phyloP scores from a whole-genome alignment of 1,140 invertebrate genomes.

The Orchesella cincta region DNA sequence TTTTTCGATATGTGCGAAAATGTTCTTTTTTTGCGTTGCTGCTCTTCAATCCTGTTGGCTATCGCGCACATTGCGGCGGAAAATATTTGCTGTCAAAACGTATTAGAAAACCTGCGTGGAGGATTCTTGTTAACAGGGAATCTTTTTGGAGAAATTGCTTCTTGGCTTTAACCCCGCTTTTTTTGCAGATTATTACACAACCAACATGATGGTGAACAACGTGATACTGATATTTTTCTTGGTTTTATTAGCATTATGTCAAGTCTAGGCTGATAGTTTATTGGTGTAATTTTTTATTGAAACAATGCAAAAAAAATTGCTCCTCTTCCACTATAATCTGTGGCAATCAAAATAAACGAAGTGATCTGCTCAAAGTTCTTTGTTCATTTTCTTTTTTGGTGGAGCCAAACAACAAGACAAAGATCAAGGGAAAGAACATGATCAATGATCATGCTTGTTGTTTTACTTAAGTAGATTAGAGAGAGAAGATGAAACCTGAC shows the following conservation, averaged over 20 bases:
- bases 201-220: no score
- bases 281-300: conserved; percentile 27
- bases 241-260: conserved; percentile 22
- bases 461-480: no score
- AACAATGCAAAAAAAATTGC: conserved; percentile 21
- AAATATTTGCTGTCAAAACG: no score
- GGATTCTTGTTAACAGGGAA: conserved; percentile 4
- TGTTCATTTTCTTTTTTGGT: neutral
- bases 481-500: neutral
- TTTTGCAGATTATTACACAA: no score
- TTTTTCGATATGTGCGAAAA: no score
- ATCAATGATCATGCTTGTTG: neutral
- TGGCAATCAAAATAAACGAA: conserved; percentile 28
- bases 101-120: no score
- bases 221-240: no score
- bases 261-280: neutral
- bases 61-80: no score
- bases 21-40: no score
- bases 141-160: no score
- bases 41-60: no score
- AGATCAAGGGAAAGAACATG: neutral
- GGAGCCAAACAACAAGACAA: neutral
- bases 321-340: neutral
- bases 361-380: neutral
- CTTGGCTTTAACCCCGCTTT: no score